Conservation (phyloP, 1,140 invertebrate genomes). For the Drosophila athabasca region DNA sequence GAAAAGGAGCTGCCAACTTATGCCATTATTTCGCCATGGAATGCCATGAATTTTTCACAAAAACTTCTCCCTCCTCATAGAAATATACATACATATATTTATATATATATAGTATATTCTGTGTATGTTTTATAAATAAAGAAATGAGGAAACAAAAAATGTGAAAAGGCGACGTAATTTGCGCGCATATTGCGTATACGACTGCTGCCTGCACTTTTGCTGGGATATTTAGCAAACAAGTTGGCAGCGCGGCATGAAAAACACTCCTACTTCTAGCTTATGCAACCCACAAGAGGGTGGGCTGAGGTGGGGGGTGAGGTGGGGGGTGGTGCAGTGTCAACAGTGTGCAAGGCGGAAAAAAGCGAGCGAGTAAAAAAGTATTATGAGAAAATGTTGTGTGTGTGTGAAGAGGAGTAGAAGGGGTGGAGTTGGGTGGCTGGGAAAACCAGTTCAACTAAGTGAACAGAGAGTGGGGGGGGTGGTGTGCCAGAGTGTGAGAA, state of each 20-base stretch:
- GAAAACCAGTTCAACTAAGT: slow-evolving; percentile 63
- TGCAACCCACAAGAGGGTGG: slow-evolving; percentile 56
- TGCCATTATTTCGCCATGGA: slow-evolving; percentile 33
- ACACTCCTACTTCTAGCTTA: slow-evolving; percentile 57
- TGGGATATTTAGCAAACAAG: slow-evolving; percentile 55
- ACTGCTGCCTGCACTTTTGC: slow-evolving; percentile 42
- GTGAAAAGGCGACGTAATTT: slow-evolving; percentile 74
- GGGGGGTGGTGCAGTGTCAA: slow-evolving; percentile 61
- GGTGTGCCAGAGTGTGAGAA: not conserved
- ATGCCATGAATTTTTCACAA: slow-evolving; percentile 41
- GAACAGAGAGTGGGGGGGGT: not conserved
- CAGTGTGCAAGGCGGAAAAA: slow-evolving; percentile 75
- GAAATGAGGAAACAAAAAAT: slow-evolving; percentile 25
- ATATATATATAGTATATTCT: too few species aligned
- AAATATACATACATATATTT: slow-evolving; percentile 21
- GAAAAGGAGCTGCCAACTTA: slow-evolving; percentile 14
- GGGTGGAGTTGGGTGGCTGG: slow-evolving; percentile 20
- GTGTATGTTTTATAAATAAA: slow-evolving; percentile 1
- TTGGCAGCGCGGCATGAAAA: slow-evolving; percentile 46
- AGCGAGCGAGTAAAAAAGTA: slow-evolving; percentile 38
- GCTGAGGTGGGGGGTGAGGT: not conserved
- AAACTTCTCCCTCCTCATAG: not conserved
- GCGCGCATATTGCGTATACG: slow-evolving; percentile 78
- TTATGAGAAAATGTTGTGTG: slow-evolving; percentile 32
- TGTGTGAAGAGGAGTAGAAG: not conserved